These are phyloP conservation scores for Paragorgia papillata DNA, from an alignment of 92 coral and sea anemone genomes.

Conservation along the genomic window DNA sequence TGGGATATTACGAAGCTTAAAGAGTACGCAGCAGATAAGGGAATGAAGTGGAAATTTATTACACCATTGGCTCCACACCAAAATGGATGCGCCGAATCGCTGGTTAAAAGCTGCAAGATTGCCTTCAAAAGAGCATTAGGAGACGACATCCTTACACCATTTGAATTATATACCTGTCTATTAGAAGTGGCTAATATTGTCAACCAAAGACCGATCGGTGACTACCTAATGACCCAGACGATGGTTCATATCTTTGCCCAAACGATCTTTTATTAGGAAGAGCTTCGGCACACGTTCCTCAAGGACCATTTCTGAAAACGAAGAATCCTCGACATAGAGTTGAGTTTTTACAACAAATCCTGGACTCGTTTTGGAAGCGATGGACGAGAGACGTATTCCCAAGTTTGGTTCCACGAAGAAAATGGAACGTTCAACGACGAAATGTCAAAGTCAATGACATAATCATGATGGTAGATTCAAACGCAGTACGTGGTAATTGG, in stretches of 20 bases:
- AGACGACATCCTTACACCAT: slow-evolving; percentile 54
- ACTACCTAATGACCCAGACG: slow-evolving; percentile 60
- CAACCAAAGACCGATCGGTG: slow-evolving; percentile 69
- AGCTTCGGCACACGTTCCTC: slow-evolving; percentile 61
- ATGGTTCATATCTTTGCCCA: slow-evolving; percentile 51
- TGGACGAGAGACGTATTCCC: slow-evolving; percentile 68
- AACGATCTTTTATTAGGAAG: slow-evolving; percentile 61
- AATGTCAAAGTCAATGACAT: slow-evolving; percentile 42
- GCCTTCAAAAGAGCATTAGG: slow-evolving; percentile 58
- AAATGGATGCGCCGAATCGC: slow-evolving; percentile 68
- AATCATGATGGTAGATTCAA: no score
- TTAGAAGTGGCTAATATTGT: slow-evolving; percentile 61
- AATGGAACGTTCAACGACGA: slow-evolving; percentile 54
- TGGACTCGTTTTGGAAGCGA: slow-evolving; percentile 66
- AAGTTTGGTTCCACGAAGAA: slow-evolving; percentile 45
- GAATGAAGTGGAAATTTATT: slow-evolving; percentile 61
- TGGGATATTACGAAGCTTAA: slow-evolving; percentile 43
- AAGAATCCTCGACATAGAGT: slow-evolving; percentile 57
- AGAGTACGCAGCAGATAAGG: slow-evolving; percentile 52
- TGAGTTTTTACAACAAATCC: slow-evolving; percentile 57
- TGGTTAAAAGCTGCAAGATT: slow-evolving; percentile 60
- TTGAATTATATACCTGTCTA: slow-evolving; percentile 61
- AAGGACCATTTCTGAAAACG: slow-evolving; percentile 64
- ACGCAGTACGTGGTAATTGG: no score
- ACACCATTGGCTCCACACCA: slow-evolving; percentile 72